Evolutionary conservation across 2,888 invertebrate species (phyloP).

Genomic region (Eupithecia abbreviata): DNA sequence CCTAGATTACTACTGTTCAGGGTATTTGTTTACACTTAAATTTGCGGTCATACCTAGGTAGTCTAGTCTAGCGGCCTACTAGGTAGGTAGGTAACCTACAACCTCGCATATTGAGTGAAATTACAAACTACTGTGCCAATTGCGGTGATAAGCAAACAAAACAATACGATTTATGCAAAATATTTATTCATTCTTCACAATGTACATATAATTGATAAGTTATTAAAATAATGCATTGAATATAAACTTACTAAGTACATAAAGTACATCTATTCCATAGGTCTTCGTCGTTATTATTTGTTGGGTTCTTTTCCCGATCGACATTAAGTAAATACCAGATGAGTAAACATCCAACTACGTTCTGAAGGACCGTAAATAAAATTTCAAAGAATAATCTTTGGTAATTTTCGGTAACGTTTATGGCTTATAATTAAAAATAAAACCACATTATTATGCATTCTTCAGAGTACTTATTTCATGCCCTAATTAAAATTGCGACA

Average conservation of each 20-base stretch:
- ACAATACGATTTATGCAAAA: slow-evolving; percentile 40
- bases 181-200: slow-evolving; percentile 26
- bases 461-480: not conserved
- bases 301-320: not conserved
- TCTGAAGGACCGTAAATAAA: not conserved
- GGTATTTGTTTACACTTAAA: not conserved
- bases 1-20: not conserved
- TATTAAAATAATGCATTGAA: not conserved
- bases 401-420: slow-evolving; percentile 23
- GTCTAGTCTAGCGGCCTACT: not conserved
- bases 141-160: slow-evolving; percentile 56
- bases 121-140: slow-evolving; percentile 42
- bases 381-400: slow-evolving; percentile 21
- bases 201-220: slow-evolving; percentile 14
- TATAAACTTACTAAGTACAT: slow-evolving; percentile 17
- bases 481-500: slow-evolving; percentile 7
- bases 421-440: not conserved
- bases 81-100: not conserved
- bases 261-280: slow-evolving; percentile 1
- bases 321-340: not conserved
- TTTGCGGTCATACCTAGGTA: not conserved
- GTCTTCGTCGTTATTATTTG: not conserved
- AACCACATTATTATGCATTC: not conserved
- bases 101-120: slow-evolving; percentile 23
- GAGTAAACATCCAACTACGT: not conserved